A percentile compares a stretch with the other conserved stretches of the same genome.
phyloP scores from a whole-genome alignment of 2,797 vertebrate species.

The Nothura maculosa region DNA sequence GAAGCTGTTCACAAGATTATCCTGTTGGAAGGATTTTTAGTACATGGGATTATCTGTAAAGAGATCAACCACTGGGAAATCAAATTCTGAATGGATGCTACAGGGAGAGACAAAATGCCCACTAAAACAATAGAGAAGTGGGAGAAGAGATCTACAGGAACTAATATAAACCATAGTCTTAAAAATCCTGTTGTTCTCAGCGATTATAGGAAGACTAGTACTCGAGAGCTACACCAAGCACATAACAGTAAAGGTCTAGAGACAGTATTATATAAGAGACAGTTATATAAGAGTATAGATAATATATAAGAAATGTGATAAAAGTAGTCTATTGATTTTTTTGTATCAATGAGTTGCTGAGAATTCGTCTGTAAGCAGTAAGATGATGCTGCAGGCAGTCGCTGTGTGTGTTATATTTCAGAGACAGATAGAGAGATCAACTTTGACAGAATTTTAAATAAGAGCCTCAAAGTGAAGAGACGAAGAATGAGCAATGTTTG shows the following conservation, averaged over 20 bases:
- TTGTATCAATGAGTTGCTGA: neutral
- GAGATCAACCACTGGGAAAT: conserved; percentile 67
- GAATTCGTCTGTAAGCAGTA: neutral
- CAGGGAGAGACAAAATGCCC: conserved; percentile 34
- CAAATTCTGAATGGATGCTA: conserved; percentile 58
- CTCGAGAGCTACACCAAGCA: neutral
- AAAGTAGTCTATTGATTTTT: neutral
- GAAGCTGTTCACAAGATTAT: conserved; percentile 61
- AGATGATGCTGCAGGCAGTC: neutral
- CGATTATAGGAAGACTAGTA: neutral
- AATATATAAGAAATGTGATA: neutral
- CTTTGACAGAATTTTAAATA: neutral
- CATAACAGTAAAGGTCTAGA: neutral
- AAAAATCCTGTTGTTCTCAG: conserved; percentile 3
- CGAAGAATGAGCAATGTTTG: neutral
- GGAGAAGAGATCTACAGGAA: conserved; percentile 37
- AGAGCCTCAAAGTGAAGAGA: neutral
- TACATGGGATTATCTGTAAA: conserved; percentile 73
- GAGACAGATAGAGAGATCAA: neutral
- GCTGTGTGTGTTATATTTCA: fast-evolving
- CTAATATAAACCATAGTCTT: conserved; percentile 12
- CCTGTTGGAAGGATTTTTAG: conserved; percentile 62
- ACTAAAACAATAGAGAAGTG: conserved; percentile 67
- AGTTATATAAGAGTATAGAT: neutral
- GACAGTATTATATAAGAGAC: no score